Evolutionary conservation across 1,140 invertebrate species (phyloP).

Genomic region (Dendroctonus ponderosae): DNA sequence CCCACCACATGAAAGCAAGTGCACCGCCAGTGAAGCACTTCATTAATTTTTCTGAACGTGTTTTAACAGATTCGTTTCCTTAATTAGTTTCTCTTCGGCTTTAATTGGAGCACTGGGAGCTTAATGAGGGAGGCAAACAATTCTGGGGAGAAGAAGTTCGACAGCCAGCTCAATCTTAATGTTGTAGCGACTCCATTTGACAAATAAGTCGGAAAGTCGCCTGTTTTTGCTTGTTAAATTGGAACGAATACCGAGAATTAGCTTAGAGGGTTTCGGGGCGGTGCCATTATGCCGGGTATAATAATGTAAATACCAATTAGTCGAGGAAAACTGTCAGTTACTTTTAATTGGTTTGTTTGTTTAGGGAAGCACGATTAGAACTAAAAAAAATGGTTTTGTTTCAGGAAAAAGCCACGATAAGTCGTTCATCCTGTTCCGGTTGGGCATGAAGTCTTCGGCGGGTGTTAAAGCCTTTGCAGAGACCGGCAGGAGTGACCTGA

Average conservation of each 20-base stretch:
- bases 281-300: too few relatives aligned
- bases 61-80: conserved; percentile 10
- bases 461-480: conserved; percentile 82
- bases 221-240: conserved; percentile 13
- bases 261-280: too few relatives aligned
- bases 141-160: conserved; percentile 4
- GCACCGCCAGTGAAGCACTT: too few relatives aligned
- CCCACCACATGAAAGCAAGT: too few relatives aligned
- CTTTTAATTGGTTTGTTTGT: too few relatives aligned
- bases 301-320: too few relatives aligned
- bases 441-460: conserved; percentile 70
- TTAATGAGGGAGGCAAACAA: conserved; percentile 10
- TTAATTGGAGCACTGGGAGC: conserved; percentile 13
- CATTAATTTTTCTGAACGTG: not conserved
- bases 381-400: conserved; percentile 46
- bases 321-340: too few relatives aligned
- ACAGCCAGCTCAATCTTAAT: conserved; percentile 9
- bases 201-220: conserved; percentile 8
- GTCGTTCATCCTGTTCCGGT: conserved; percentile 74
- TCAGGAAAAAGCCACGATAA: conserved; percentile 83
- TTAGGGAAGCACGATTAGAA: too few relatives aligned
- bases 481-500: conserved; percentile 67
- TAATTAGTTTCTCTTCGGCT: conserved; percentile 14
- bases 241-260: too few relatives aligned
- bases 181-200: not conserved